Evolutionary conservation across 2,113 vertebrate genomes (phyloP).

Genomic region (Elanus axillaris): DNA sequence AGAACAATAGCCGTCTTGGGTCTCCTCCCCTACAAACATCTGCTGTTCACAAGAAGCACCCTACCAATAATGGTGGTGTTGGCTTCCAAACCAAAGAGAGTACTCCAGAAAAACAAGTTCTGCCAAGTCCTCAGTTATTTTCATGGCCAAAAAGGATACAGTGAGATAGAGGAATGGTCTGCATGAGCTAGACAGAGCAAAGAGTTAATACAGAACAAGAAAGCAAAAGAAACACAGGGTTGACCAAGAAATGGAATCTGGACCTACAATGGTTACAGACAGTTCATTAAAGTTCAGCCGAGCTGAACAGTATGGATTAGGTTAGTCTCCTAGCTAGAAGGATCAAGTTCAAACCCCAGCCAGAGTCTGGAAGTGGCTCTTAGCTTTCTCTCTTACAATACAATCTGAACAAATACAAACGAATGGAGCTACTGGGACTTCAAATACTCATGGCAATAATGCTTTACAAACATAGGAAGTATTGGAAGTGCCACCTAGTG

Average conservation of each 20-base stretch:
- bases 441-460: neutral
- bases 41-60: neutral
- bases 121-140: neutral
- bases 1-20: neutral
- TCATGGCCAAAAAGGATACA: neutral
- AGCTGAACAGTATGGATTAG: neutral
- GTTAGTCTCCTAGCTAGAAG: neutral
- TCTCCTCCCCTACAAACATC: neutral
- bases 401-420: neutral
- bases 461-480: neutral
- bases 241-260: neutral
- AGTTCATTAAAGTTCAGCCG: neutral
- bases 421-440: neutral
- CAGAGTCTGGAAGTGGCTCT: neutral
- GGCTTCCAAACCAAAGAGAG: neutral
- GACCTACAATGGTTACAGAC: neutral
- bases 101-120: neutral
- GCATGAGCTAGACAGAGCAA: neutral
- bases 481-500: neutral
- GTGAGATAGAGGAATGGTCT: neutral
- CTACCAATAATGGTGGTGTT: neutral
- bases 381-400: neutral
- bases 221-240: neutral
- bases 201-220: constrained; percentile 12
- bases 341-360: neutral